phyloP scores from a whole-genome alignment of 2,797 vertebrate species.

The Podargus strigoides region DNA sequence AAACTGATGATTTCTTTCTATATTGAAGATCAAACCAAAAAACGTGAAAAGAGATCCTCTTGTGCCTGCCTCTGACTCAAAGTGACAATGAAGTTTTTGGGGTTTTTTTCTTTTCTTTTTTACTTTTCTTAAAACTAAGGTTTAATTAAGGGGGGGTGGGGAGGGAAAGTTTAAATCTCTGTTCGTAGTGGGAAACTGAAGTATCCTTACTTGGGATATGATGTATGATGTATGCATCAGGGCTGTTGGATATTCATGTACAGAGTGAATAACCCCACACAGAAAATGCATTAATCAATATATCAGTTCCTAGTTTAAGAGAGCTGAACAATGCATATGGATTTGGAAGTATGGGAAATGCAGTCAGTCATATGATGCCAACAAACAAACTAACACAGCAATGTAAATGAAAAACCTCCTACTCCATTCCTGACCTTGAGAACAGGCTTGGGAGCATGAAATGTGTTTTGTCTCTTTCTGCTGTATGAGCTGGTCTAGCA shows the following conservation, averaged over 20 bases:
- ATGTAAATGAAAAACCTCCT: background rate
- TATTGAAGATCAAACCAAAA: background rate
- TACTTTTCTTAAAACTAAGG: background rate
- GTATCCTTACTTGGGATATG: background rate
- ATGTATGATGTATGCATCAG: no score
- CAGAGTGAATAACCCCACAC: background rate
- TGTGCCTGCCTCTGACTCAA: background rate
- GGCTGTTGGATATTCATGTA: background rate
- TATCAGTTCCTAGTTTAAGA: background rate
- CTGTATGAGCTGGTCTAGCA: background rate
- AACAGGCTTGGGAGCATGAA: background rate
- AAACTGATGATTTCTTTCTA: background rate
- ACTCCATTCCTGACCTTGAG: background rate
- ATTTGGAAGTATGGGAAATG: background rate
- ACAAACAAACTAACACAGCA: background rate
- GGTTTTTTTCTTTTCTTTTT: background rate
- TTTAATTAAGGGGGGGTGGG: background rate
- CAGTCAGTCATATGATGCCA: background rate
- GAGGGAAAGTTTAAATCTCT: background rate
- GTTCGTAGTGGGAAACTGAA: background rate
- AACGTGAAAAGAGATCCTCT: background rate
- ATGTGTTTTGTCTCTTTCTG: background rate
- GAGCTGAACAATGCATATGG: background rate
- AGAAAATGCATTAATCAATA: background rate
- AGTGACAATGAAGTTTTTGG: background rate